Percentiles rank a stretch among this genome's conserved stretches.
phyloP scores from a whole-genome alignment of 1,140 invertebrate genomes.

The Caenorhabditis briggsae region DNA sequence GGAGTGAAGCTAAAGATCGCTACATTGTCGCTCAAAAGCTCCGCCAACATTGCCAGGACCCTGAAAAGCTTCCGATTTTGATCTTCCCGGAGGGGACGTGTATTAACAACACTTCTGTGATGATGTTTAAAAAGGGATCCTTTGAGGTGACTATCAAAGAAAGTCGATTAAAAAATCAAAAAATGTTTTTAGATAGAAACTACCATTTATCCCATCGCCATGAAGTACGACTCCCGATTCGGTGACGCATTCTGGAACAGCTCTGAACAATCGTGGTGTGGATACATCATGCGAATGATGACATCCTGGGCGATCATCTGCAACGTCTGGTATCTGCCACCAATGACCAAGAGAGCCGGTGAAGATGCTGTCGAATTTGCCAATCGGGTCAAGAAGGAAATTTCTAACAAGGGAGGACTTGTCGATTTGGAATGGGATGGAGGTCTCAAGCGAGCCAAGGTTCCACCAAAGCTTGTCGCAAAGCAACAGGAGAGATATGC shows the following conservation, averaged over 20 bases:
- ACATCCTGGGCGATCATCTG: constrained; percentile 98
- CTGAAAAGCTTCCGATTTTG: constrained; percentile 93
- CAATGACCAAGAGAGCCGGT: constrained; percentile 82
- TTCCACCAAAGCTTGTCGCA: constrained; percentile 61
- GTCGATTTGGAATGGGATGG: constrained; percentile 80
- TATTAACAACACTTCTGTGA: constrained; percentile 99
- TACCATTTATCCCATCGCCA: constrained; percentile 77
- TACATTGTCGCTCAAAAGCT: constrained; percentile 84
- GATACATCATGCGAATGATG: constrained; percentile 98
- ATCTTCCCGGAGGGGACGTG: constrained; percentile 99
- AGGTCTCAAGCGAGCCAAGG: constrained; percentile 72
- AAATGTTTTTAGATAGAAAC: constrained; percentile 67
- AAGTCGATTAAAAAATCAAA: not conserved
- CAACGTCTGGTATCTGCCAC: constrained; percentile 98
- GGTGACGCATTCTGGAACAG: constrained; percentile 99
- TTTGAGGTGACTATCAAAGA: constrained; percentile 86
- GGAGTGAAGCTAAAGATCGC: constrained; percentile 94
- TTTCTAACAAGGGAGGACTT: constrained; percentile 80
- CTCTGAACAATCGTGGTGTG: constrained; percentile 90
- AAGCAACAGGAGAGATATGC: constrained; percentile 62
- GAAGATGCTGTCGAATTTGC: constrained; percentile 80
- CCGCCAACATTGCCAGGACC: constrained; percentile 87
- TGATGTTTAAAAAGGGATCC: constrained; percentile 99
- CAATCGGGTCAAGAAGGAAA: constrained; percentile 79
- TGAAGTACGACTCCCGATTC: constrained; percentile 96